A percentile compares a stretch with the other conserved stretches of the same genome.
These are phyloP conservation scores for Probosciger aterrimus DNA, from an alignment of 2,113 vertebrate genomes.

Conservation along the genomic window DNA sequence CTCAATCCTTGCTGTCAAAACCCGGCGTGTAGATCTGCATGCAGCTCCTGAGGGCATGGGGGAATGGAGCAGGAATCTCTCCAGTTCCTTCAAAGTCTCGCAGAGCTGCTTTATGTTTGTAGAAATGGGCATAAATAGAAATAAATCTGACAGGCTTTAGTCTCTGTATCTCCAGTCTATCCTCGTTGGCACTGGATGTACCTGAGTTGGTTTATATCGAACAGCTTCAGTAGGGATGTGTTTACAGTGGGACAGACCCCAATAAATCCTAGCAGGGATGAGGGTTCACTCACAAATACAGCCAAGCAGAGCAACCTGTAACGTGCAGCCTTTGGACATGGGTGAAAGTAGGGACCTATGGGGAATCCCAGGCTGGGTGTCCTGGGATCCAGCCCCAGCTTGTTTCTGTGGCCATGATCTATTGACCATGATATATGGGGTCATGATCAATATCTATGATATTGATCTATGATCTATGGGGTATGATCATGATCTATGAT, in stretches of 20 bases:
- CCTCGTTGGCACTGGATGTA: slow-evolving; percentile 18
- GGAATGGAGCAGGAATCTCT: slow-evolving; percentile 24
- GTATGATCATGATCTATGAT: no score
- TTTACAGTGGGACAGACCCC: not conserved
- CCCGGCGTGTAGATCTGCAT: not conserved
- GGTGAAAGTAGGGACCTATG: not conserved
- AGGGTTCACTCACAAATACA: not conserved
- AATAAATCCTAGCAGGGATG: not conserved
- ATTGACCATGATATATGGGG: no score
- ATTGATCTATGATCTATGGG: no score
- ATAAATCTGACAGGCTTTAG: slow-evolving; percentile 46
- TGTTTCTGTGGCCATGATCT: not conserved
- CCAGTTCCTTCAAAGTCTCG: slow-evolving; percentile 7
- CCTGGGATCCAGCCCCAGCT: not conserved
- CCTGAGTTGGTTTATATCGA: not conserved
- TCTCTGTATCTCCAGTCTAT: not conserved
- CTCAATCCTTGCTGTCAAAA: slow-evolving; percentile 59
- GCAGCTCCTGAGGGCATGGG: slow-evolving; percentile 15
- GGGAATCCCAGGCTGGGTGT: not conserved
- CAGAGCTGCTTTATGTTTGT: slow-evolving; percentile 36
- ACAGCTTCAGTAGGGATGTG: not conserved
- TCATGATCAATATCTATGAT: no score
- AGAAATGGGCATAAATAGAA: slow-evolving; percentile 38
- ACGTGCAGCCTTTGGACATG: rapidly evolving
- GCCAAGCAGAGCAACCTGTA: not conserved